Conservation (phyloP, 2,888 invertebrate genomes). For the Itoplectis maculator region DNA sequence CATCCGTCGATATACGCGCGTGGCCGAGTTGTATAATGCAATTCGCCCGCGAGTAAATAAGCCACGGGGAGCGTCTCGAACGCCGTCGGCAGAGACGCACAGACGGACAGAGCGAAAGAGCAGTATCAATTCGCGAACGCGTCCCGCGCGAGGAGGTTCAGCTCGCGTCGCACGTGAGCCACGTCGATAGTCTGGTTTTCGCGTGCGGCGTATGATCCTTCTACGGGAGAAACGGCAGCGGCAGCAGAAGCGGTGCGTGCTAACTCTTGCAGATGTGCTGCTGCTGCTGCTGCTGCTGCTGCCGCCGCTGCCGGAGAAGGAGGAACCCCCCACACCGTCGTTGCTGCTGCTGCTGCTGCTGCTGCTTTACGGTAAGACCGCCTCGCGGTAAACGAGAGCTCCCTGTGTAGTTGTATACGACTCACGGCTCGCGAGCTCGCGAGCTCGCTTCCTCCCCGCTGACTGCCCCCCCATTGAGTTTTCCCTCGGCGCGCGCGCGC, state of each 20-base stretch:
- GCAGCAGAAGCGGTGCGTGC: conserved; percentile 10
- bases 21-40: conserved; percentile 38
- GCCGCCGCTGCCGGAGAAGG: conserved; percentile 21
- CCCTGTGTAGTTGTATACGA: background rate
- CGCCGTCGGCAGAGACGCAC: background rate
- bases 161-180: conserved; percentile 22
- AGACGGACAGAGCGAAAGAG: conserved; percentile 2
- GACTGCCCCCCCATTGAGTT: conserved; percentile 15
- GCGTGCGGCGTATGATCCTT: conserved; percentile 30
- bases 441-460: background rate
- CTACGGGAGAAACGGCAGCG: conserved; percentile 19
- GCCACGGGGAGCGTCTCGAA: conserved; percentile 9
- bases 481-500: conserved; percentile 2
- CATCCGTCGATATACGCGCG: conserved; percentile 54
- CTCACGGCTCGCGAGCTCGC: background rate
- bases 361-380: conserved; percentile 50
- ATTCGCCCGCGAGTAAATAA: conserved; percentile 38
- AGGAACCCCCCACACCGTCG: conserved; percentile 12
- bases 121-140: conserved; percentile 35
- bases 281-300: conserved; percentile 21
- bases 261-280: conserved; percentile 8
- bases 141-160: conserved; percentile 20
- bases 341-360: conserved; percentile 20
- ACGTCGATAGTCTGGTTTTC: conserved; percentile 34
- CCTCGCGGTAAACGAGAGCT: conserved; percentile 35